Evolutionary conservation across 2,888 invertebrate species (phyloP), one percentile per base, ranked within the genome.

Genomic region (Mimachlamys varia): DNA sequence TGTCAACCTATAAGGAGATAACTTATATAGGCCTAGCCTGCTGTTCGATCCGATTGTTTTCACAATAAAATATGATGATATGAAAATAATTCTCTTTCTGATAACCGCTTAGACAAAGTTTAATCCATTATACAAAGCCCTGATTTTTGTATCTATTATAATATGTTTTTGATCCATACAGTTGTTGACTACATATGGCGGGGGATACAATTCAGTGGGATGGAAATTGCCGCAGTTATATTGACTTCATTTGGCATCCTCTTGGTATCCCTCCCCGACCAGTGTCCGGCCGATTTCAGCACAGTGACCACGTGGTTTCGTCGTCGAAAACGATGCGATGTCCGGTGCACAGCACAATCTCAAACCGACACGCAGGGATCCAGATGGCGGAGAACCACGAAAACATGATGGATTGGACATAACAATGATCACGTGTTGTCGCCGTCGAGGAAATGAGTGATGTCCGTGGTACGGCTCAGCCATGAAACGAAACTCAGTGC

Each of bases 211-310:
- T 99, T 99, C 97, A 98, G 98, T 95, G 99, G 99, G 88, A 99
- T 99, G 99, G 98, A 99, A 97, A 97, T 99, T 95, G 98, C 99
- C n/a, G 99, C 99, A 50, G 98, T 99, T 96, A 98, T 99, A 94
- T 97, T 99, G 90, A 99, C 99, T 95, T 98, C 98, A 0, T 98
- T 98, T 90, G 99, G 99, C 90, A 99, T 99, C 97, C 98, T 98
- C 97, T 97, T 99, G 90, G 99, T 99, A 92, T 98, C 99, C 98
- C 98, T 99, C 95, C 99, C 99, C 0, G 98, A 98, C 97, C 99
- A 99, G 97, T 99, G 99, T 49, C 76, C 76, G 7, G 12, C 76
- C 12, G 76, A 76, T 33, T 33, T 76, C 22, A 76, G 33, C 22
- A 76, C 33, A 15, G 7, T 76, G 2, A 76, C 22, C 76, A 76